These are phyloP conservation scores for Linurgus olivaceus DNA, from an alignment of 2,797 vertebrate species.

Conservation along the genomic window DNA sequence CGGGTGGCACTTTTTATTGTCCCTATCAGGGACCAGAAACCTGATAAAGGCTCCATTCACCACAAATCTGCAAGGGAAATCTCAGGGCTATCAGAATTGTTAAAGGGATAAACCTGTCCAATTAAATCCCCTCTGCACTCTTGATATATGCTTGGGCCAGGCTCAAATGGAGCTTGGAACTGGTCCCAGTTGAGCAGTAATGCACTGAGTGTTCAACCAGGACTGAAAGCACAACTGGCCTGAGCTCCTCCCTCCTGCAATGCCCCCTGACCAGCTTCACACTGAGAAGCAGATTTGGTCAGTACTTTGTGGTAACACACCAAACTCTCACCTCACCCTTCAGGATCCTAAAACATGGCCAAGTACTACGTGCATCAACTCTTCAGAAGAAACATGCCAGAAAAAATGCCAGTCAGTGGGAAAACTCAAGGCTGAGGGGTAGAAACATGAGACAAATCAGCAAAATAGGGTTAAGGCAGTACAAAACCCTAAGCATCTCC, in stretches of 20 bases:
- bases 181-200: conserved; percentile 9
- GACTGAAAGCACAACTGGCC: background rate
- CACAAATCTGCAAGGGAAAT: conserved; percentile 37
- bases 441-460: background rate
- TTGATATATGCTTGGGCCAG: conserved; percentile 24
- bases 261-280: background rate
- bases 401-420: background rate
- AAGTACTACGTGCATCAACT: background rate
- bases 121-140: conserved; percentile 41
- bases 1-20: conserved; percentile 12
- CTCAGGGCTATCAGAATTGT: conserved; percentile 22
- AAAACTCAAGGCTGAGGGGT: background rate
- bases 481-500: background rate
- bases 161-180: conserved; percentile 21
- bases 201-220: background rate
- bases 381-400: background rate
- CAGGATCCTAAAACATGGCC: background rate
- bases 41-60: conserved; percentile 23
- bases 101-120: conserved; percentile 53
- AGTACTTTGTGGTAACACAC: background rate
- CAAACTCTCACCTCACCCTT: background rate
- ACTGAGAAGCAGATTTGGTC: background rate
- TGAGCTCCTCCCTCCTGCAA: background rate
- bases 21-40: conserved; percentile 15
- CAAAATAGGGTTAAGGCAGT: background rate